Evolutionary conservation across 2,113 vertebrate species (phyloP), one percentile per base, ranked within the genome.

Genomic region (Odocoileus hemionus): DNA sequence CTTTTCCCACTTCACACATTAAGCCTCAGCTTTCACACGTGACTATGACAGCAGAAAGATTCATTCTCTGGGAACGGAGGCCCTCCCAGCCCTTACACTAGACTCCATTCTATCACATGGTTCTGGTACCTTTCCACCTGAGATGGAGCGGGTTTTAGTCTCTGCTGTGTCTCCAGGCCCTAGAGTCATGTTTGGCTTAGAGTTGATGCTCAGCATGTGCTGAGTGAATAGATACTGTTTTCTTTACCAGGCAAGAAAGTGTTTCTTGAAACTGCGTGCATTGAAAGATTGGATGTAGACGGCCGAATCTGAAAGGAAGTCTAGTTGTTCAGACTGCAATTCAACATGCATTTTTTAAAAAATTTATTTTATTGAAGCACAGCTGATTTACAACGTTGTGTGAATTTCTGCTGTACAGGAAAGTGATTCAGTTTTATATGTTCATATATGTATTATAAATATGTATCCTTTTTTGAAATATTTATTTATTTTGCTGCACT

Each of bases 81-180:
- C 3, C 43, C 7, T 47, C 15, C 21, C 2, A 12, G 25, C 9
- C 43, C 45, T 87, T 12, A 2, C 0, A 5, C 10, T 16, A 12
- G 15, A 10, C 6, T 21, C 11, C 14, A 0, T 39, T 58, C 21
- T 45, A 2, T 43, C 17, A 15, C 1, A 4, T 6, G 1, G 30
- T 23, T 47, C 28, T 25, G 7, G 19, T 17, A 4, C 28, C 16
- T 67, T 45, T 43, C 39, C 43, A 21, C 14, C 30, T 36, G 52
- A 57, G 47, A 19, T 2, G 0, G 17, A 3, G 33, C 10, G 7
- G 11, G 26, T 7, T 93, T 70, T 39, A 19, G 14, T 30, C 7
- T 86, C 11, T 2, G 2, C 0, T 14, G 12, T 50, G 43, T 67
- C 33, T 47, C 14, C n/a, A 33, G 43, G 16, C 28, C 57, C 61